A percentile compares a stretch with the other conserved stretches of the same genome.
phyloP scores from a whole-genome alignment of 2,888 invertebrate species.

The Rosalia funebris region DNA sequence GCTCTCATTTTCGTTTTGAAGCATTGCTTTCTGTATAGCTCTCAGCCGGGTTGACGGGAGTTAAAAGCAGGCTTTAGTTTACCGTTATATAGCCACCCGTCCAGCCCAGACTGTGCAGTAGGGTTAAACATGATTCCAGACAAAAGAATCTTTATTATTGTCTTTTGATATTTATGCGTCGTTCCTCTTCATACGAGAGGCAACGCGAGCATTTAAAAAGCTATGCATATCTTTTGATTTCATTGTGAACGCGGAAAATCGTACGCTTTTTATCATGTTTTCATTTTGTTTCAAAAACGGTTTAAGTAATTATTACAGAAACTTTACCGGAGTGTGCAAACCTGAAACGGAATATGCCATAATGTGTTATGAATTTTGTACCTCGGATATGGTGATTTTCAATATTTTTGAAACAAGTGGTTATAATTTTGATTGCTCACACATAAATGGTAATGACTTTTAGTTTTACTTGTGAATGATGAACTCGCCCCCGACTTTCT shows the following conservation, averaged over 20 bases:
- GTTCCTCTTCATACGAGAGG: neutral
- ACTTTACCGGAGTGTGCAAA: too few relatives aligned
- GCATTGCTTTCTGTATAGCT: conserved; percentile 39
- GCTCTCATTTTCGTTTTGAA: conserved; percentile 34
- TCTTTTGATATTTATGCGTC: conserved; percentile 43
- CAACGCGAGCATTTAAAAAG: neutral
- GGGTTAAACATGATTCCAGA: conserved; percentile 55
- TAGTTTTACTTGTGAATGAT: too few relatives aligned
- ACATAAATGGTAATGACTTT: too few relatives aligned
- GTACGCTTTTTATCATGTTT: neutral
- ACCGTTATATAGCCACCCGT: conserved; percentile 33
- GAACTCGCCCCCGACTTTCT: too few relatives aligned
- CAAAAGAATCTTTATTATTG: conserved; percentile 54
- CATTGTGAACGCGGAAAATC: neutral
- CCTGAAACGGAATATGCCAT: too few relatives aligned
- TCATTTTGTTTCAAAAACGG: too few relatives aligned
- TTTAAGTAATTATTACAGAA: too few relatives aligned
- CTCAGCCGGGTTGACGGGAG: conserved; percentile 21
- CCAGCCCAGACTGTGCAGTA: conserved; percentile 50
- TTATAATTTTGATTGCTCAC: too few relatives aligned
- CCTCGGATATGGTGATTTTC: too few relatives aligned
- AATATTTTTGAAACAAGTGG: too few relatives aligned
- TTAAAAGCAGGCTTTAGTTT: conserved; percentile 33
- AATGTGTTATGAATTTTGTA: too few relatives aligned
- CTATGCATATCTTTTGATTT: neutral